These are phyloP conservation scores for Lasioglossum vierecki DNA, from an alignment of 2,888 invertebrate genomes.

Conservation along the genomic window DNA sequence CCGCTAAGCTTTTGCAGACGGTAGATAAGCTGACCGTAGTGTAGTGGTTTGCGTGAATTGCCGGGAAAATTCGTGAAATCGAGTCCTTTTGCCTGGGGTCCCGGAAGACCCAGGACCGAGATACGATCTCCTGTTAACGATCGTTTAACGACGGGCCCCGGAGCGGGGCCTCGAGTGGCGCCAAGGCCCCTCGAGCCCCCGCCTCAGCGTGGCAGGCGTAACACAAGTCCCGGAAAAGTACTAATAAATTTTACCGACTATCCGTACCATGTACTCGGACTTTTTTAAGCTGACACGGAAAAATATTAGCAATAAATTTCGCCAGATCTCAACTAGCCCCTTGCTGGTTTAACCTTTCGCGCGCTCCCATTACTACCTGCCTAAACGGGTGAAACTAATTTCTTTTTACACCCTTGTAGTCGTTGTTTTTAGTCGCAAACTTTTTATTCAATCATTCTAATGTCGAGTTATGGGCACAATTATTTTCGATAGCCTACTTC, in stretches of 20 bases:
- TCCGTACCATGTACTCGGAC: conserved; percentile 51
- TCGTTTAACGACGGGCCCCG: conserved; percentile 79
- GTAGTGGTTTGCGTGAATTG: conserved; percentile 57
- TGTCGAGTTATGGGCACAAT: not conserved
- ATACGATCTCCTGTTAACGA: conserved; percentile 80
- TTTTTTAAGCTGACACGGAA: conserved; percentile 66
- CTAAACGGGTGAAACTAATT: not conserved
- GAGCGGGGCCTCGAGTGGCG: conserved; percentile 77
- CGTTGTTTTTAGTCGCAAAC: not conserved
- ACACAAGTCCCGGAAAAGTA: conserved; percentile 53
- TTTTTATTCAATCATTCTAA: not conserved
- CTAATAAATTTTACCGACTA: conserved; percentile 71
- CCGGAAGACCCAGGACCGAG: conserved; percentile 60
- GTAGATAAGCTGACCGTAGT: conserved; percentile 24
- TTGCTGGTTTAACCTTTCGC: conserved; percentile 13
- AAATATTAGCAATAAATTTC: conserved; percentile 76
- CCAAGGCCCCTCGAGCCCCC: conserved; percentile 68
- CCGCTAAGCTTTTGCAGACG: conserved; percentile 42
- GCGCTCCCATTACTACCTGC: not conserved
- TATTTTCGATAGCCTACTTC: not conserved
- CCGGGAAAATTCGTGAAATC: conserved; percentile 68
- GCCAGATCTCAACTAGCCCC: conserved; percentile 7
- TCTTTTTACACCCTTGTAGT: not conserved
- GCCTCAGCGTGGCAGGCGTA: conserved; percentile 44
- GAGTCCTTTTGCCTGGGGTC: conserved; percentile 38